Conservation (phyloP, 2,113 vertebrate species). For the Podarcis muralis region DNA sequence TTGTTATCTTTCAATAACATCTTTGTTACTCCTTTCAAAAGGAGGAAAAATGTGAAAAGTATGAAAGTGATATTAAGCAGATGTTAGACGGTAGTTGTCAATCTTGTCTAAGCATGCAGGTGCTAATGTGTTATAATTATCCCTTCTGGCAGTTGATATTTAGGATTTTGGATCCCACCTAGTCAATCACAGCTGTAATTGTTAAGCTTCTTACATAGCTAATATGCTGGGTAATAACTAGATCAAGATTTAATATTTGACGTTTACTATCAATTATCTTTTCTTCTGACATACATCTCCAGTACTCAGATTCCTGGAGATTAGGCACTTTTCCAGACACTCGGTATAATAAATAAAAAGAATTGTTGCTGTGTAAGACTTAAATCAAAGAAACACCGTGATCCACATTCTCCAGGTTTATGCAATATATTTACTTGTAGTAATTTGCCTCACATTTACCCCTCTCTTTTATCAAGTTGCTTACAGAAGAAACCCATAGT, state of each 20-base stretch:
- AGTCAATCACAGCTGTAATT: slow-evolving; percentile 86
- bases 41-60: slow-evolving; percentile 68
- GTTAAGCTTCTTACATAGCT: slow-evolving; percentile 84
- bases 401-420: slow-evolving; percentile 39
- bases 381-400: slow-evolving; percentile 51
- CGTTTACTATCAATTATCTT: slow-evolving; percentile 80
- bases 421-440: slow-evolving; percentile 50
- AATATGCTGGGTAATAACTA: slow-evolving; percentile 82
- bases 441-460: neutral
- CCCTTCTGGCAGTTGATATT: slow-evolving; percentile 85
- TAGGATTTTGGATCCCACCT: slow-evolving; percentile 84
- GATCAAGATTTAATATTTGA: slow-evolving; percentile 85
- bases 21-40: slow-evolving; percentile 73
- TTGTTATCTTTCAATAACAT: slow-evolving; percentile 74
- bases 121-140: slow-evolving; percentile 88
- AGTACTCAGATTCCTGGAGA: slow-evolving; percentile 68
- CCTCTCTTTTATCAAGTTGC: slow-evolving; percentile 51
- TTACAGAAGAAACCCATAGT: slow-evolving; percentile 42
- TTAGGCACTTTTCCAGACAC: slow-evolving; percentile 64
- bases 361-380: slow-evolving; percentile 39
- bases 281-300: slow-evolving; percentile 71
- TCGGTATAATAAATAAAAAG: slow-evolving; percentile 54
- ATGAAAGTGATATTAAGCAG: slow-evolving; percentile 81
- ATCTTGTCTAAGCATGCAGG: slow-evolving; percentile 82
- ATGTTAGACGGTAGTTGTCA: slow-evolving; percentile 82